Evolutionary conservation across 2,888 invertebrate species (phyloP), one percentile per base, ranked within the genome.

Genomic region (Drosophila yooni): DNA sequence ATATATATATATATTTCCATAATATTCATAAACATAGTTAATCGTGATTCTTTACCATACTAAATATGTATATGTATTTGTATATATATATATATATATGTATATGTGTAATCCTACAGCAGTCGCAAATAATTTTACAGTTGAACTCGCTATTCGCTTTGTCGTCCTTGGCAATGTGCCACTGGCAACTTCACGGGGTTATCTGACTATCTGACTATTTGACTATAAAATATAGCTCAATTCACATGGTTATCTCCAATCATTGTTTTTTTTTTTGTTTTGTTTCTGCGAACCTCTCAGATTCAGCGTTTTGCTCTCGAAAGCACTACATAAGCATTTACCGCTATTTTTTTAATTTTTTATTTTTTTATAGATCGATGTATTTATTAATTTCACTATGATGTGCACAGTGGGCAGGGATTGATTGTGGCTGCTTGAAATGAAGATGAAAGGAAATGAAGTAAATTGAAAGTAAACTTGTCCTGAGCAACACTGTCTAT

Each of bases 141-240:
- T 82, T 84, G 74, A 82, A 77, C 71, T 73, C 82, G 62, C 43
- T 63, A 46, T 40, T 62, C 56, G 50, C 56, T 40, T 31, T 38
- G 33, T 51, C 66, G 68, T 57, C 70, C 34, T 60, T 59, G 61
- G 53, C 68, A 68, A 51, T 69, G 76, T 63, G 50, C 40, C 34
- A 62, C 65, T 34, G 53, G 54, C 67, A 73, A 72, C 50, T 64
- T 66, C 71, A 74, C 82, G 72, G 72, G 69, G 69, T 51, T 68
- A 50, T 62, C 53, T 66, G 72, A 64, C 78, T 68, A 50, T 62
- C 52, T 66, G 72, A 64, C 78, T 72, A 66, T 76, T 69, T 90
- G 87, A 88, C 90, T 88, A 90, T 89, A 81, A 88, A 81, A 89
- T 81, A 83, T 83, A 87, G 90, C 84, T 90, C 78, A 70, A 76